These are phyloP conservation scores for Mya arenaria DNA, from an alignment of 1,140 invertebrate genomes.

Conservation along the genomic window DNA sequence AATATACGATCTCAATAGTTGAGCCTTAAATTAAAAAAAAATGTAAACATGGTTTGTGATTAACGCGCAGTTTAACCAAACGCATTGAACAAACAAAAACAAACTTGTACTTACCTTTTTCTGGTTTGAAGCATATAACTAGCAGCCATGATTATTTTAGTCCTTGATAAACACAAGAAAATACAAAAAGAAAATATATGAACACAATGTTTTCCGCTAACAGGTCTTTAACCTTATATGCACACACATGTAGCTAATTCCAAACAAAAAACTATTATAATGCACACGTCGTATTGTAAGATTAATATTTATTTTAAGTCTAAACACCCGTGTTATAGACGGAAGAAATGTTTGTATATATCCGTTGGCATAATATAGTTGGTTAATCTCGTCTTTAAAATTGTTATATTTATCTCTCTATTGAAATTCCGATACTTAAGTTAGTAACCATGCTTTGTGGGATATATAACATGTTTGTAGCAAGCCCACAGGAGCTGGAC, in stretches of 20 bases:
- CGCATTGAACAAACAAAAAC: not conserved
- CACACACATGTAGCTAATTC: not conserved
- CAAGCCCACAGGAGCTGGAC: not conserved
- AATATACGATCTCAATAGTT: not conserved
- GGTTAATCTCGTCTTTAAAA: not conserved
- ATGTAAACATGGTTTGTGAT: not conserved
- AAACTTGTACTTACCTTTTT: conserved; percentile 36
- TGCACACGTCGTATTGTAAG: not conserved
- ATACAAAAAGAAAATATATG: not conserved
- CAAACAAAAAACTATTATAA: not conserved
- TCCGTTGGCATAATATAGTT: not conserved
- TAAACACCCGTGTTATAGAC: not conserved
- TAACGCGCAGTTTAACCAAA: not conserved
- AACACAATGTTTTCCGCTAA: not conserved
- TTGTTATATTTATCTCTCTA: not conserved
- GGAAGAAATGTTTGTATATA: not conserved
- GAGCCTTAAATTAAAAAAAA: not conserved
- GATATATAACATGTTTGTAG: not conserved
- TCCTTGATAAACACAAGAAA: not conserved
- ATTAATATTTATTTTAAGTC: not conserved
- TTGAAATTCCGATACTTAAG: conserved; percentile 3
- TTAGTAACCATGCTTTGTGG: not conserved
- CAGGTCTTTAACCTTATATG: not conserved
- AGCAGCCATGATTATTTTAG: conserved; percentile 15
- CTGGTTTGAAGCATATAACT: conserved; percentile 49